These are phyloP conservation scores for Scytalopus superciliaris DNA, from an alignment of 2,113 vertebrate genomes.

Conservation along the genomic window DNA sequence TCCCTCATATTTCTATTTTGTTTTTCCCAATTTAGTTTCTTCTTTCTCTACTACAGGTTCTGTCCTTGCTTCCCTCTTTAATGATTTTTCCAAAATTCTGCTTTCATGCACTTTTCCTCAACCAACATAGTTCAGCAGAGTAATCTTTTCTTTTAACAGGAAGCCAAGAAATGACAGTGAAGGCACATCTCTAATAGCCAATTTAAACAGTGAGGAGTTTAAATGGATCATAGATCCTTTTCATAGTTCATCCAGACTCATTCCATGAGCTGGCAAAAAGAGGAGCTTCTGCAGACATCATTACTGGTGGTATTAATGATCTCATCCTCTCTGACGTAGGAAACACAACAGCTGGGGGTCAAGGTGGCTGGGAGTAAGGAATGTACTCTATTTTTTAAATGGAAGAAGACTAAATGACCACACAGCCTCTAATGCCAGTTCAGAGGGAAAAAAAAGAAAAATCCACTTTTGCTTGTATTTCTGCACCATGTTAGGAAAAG, in stretches of 20 bases:
- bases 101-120: neutral
- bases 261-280: neutral
- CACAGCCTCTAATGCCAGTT: neutral
- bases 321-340: slow-evolving; percentile 14
- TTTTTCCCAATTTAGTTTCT: neutral
- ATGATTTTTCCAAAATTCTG: neutral
- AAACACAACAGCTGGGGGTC: slow-evolving; percentile 3
- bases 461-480: neutral
- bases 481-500: neutral
- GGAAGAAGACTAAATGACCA: neutral
- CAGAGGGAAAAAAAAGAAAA: neutral
- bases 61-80: neutral
- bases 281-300: slow-evolving; percentile 25
- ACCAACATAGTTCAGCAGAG: neutral
- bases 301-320: slow-evolving; percentile 18
- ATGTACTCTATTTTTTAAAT: slow-evolving; percentile 6
- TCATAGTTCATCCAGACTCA: neutral
- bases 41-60: neutral
- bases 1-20: neutral
- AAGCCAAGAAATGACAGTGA: neutral
- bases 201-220: neutral
- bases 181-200: neutral
- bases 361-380: slow-evolving; percentile 36
- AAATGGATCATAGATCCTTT: neutral
- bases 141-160: neutral